Conservation (phyloP, 2,113 vertebrate genomes). For the Cyprinodon tularosa region DNA sequence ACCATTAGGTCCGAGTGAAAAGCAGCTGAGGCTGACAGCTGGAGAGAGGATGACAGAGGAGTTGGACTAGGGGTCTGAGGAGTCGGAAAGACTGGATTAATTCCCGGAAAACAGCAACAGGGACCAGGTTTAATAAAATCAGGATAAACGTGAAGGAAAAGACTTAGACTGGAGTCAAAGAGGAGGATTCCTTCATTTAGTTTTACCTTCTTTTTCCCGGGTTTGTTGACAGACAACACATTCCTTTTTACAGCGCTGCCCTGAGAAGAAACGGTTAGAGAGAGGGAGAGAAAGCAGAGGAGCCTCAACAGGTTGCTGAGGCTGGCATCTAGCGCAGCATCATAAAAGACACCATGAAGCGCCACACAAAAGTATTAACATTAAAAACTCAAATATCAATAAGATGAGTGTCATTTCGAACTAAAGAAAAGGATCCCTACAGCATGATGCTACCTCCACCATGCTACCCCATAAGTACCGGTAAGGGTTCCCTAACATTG, state of each 20-base stretch:
- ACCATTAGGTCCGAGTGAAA: too few species aligned
- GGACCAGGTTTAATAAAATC: background rate
- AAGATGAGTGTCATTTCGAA: background rate
- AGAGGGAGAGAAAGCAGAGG: conserved; percentile 22
- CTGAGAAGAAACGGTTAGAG: conserved; percentile 50
- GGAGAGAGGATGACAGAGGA: conserved; percentile 38
- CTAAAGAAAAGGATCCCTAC: too few species aligned
- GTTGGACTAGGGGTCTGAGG: background rate
- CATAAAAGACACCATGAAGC: background rate
- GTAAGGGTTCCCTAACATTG: too few species aligned
- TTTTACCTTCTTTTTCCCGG: conserved; percentile 72
- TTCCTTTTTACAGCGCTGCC: conserved; percentile 55
- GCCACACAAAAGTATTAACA: background rate
- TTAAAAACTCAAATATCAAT: background rate
- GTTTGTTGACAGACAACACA: conserved; percentile 65
- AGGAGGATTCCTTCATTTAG: background rate
- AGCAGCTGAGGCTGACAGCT: background rate
- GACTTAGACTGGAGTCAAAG: background rate
- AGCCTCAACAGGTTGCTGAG: background rate
- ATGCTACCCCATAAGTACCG: too few species aligned
- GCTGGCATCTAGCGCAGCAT: too few species aligned
- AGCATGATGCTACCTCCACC: too few species aligned
- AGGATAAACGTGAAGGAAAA: background rate
- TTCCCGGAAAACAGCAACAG: background rate
- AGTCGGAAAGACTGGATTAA: background rate